These are phyloP conservation scores for Ranitomeya variabilis DNA, from an alignment of 2,113 vertebrate genomes.

Conservation along the genomic window DNA sequence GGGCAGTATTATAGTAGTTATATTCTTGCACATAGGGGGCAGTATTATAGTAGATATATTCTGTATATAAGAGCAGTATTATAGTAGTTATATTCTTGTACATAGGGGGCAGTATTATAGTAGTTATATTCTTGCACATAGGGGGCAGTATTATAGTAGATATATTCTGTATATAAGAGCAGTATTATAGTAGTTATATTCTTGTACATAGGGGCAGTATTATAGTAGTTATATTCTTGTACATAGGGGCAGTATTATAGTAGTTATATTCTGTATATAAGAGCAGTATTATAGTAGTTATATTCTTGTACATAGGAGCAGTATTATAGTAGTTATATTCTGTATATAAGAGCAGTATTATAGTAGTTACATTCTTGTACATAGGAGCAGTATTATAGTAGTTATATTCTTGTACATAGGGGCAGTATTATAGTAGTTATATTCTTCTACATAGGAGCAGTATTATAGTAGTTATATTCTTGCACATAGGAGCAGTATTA, in stretches of 20 bases:
- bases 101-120: too few relatives aligned
- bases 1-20: too few relatives aligned
- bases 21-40: too few relatives aligned
- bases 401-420: constrained; percentile 5
- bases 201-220: too few relatives aligned
- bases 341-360: neutral
- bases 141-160: too few relatives aligned
- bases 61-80: too few relatives aligned
- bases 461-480: constrained; percentile 6
- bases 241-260: neutral
- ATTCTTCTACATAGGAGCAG: neutral
- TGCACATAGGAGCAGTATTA: neutral
- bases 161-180: too few relatives aligned
- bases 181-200: too few relatives aligned
- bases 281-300: neutral
- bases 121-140: too few relatives aligned
- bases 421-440: neutral
- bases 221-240: too few relatives aligned
- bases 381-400: constrained; percentile 7
- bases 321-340: constrained; percentile 5
- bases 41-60: too few relatives aligned
- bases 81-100: too few relatives aligned
- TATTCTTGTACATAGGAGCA: neutral
- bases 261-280: neutral
- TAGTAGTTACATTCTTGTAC: constrained; percentile 2